Base-by-base conservation (phyloP, 2,113 vertebrate genomes). In the Phasianus colchicus region DNA sequence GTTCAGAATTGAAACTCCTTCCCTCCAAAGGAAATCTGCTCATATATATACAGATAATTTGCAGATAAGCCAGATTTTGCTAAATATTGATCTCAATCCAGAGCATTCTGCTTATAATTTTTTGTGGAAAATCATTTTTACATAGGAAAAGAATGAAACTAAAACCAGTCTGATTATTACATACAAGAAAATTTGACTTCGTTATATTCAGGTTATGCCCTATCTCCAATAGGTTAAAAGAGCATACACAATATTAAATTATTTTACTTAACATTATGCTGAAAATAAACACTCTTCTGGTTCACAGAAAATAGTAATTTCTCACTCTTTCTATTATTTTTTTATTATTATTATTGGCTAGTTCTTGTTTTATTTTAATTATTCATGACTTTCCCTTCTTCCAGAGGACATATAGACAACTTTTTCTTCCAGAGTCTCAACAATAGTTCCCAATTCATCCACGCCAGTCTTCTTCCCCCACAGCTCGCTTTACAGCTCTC, bases 331-430 rank as follows among this genome's bases (percentile, higher is more conserved):
- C 36, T 36, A 20, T 22, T 38, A 60, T 74, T 61, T 80, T 54
- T 10, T 38, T 38, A 38, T 38, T 38, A 38, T 38, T 38, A 38
- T 55, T 42, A 54, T 55, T 84, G 13, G 17, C 14, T 86, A 86
- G 8, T 7, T 84, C 30, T 55, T 60, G 11, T 3, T 63, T 94
- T 93, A 40, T 82, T 73, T 95, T 93, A 92, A 84, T 95, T 93
- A 75, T 72, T 77, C 67, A 4, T 69, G 48, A 19, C 45, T 47
- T 47, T 47, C 45, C 19, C 9, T 47, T 20, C 45, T 47, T 47
- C 45, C 45, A 47, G 45, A 20, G 45, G 45, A 47, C 45, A 47
- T 47, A 47, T 47, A 47, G 45, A 47, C 45, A 20, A 19, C 45
- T 47, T 20, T 47, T 47, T 47, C 45, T 47, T 47, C 45, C 18